phyloP scores from a whole-genome alignment of 1,140 invertebrate genomes.

The Brachionus rubens region DNA sequence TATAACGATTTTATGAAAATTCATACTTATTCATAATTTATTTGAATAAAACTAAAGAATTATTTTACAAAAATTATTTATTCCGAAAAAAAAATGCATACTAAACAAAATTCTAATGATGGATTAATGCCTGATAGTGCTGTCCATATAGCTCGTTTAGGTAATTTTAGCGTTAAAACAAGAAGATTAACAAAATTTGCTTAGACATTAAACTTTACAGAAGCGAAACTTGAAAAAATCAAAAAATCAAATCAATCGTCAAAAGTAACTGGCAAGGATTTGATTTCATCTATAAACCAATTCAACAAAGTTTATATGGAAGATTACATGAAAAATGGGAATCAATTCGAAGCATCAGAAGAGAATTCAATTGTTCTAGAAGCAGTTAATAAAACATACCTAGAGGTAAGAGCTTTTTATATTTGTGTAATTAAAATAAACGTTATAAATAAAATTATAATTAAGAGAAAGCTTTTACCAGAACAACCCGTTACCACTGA shows the following conservation, averaged over 20 bases:
- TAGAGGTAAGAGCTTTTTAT: constrained; percentile 4
- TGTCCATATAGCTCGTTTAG: not conserved
- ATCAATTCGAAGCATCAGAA: not conserved
- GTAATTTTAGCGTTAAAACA: not conserved
- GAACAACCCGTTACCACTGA: not conserved
- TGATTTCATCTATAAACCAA: constrained; percentile 4
- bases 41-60: too few species aligned
- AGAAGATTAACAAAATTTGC: not conserved
- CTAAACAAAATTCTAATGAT: not conserved
- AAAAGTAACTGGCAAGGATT: not conserved
- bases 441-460: not conserved
- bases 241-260: constrained; percentile 1
- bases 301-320: constrained; percentile 34
- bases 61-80: too few species aligned
- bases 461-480: constrained; percentile 20
- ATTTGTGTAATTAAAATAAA: not conserved
- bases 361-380: not conserved
- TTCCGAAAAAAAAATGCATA: too few species aligned
- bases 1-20: too few species aligned
- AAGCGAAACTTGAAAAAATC: not conserved
- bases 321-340: constrained; percentile 3
- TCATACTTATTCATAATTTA: too few species aligned
- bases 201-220: not conserved
- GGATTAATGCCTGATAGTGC: constrained; percentile 20
- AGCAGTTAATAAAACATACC: not conserved